Conservation (phyloP, 2,113 vertebrate species). For the Xiphias gladius region DNA sequence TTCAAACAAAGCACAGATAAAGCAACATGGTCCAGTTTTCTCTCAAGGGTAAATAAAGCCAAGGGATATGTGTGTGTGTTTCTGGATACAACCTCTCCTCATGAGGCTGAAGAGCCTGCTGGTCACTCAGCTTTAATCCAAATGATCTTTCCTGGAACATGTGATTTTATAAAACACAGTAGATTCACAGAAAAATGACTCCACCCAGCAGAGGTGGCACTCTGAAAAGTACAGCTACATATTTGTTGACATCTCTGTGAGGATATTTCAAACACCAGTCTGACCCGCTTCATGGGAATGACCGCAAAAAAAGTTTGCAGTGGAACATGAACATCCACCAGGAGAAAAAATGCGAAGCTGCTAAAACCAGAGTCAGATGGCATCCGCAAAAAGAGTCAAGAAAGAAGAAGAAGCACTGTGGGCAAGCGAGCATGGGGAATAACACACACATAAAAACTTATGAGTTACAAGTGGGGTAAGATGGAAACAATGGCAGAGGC, state of each 20-base stretch:
- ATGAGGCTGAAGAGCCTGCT: constrained; percentile 6
- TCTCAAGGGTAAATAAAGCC: constrained; percentile 33
- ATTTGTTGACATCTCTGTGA: background rate
- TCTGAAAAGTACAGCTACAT: background rate
- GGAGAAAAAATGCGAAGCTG: constrained; percentile 29
- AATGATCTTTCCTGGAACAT: constrained; percentile 8
- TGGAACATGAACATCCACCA: background rate
- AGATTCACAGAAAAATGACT: background rate
- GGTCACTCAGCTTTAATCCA: constrained; percentile 16
- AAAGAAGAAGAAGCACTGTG: constrained; percentile 1
- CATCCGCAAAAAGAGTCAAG: constrained; percentile 22
- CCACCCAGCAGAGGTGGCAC: background rate
- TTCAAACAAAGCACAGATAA: constrained; percentile 48
- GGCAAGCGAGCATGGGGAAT: constrained; percentile 32
- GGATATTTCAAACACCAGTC: background rate
- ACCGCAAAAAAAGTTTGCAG: background rate
- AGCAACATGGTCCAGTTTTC: constrained; percentile 54
- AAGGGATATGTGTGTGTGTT: constrained; percentile 21
- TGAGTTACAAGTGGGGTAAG: constrained; percentile 42
- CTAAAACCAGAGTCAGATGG: constrained; percentile 63
- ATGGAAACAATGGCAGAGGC: constrained; percentile 50
- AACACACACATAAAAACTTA: constrained; percentile 28
- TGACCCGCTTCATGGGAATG: constrained; percentile 20
- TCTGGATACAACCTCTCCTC: constrained; percentile 1
- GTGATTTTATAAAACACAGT: background rate